phyloP scores from a whole-genome alignment of 1,140 invertebrate genomes.

The Caenorhabditis remanei region DNA sequence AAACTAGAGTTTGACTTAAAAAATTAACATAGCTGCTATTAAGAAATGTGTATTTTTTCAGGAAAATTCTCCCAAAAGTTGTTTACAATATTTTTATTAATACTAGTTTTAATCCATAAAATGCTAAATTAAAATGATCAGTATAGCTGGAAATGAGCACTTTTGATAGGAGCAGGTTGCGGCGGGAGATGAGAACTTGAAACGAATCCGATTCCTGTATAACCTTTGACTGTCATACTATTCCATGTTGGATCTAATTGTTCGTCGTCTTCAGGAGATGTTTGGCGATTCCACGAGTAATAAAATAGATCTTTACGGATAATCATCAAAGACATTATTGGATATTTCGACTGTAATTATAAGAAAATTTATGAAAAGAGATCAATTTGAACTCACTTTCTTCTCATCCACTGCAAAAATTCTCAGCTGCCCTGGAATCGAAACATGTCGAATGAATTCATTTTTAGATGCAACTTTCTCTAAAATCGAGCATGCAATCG shows the following conservation, averaged over 20 bases:
- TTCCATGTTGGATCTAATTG: constrained; percentile 24
- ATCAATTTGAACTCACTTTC: background rate
- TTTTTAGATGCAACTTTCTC: constrained; percentile 19
- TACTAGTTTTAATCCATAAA: no score
- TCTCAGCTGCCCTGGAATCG: constrained; percentile 1
- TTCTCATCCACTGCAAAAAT: constrained; percentile 38
- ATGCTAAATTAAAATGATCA: background rate
- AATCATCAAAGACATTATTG: background rate
- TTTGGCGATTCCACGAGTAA: background rate
- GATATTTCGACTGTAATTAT: background rate
- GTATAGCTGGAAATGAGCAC: constrained; percentile 11
- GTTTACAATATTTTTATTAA: no score
- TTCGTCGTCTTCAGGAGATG: background rate
- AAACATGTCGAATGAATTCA: constrained; percentile 17
- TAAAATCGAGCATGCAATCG: background rate
- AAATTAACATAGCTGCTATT: no score
- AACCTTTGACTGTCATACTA: constrained; percentile 5
- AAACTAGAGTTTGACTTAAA: no score
- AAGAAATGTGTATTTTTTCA: no score
- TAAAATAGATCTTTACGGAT: constrained; percentile 2
- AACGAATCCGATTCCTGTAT: background rate
- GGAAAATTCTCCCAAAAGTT: no score
- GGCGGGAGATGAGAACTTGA: background rate
- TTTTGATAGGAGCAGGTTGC: background rate
- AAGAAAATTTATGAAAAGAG: background rate